Conservation (phyloP, 2,113 vertebrate genomes). For the Connochaetes taurinus region DNA sequence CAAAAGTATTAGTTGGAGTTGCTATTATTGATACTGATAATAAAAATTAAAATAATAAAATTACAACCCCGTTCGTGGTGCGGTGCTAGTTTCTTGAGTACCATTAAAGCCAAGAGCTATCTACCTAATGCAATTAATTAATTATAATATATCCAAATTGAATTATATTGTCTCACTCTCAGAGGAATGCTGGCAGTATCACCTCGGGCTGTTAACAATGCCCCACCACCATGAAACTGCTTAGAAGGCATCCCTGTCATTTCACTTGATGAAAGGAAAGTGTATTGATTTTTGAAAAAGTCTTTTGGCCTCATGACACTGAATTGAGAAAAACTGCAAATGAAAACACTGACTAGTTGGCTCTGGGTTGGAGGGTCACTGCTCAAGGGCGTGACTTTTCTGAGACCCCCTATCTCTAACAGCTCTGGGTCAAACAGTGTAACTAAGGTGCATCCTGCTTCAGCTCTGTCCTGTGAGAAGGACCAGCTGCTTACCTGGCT, state of each 20-base stretch:
- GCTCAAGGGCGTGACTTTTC: background rate
- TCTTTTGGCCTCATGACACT: background rate
- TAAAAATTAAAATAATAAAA: background rate
- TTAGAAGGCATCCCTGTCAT: background rate
- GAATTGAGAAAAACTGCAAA: background rate
- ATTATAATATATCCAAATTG: conserved; percentile 29
- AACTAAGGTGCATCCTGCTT: accelerated
- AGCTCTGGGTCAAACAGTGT: background rate
- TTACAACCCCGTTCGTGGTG: accelerated
- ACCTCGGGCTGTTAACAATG: background rate
- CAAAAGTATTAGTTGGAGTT: background rate
- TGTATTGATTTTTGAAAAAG: background rate
- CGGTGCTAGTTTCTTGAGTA: background rate
- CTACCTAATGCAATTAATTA: conserved; percentile 48
- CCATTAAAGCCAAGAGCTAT: background rate
- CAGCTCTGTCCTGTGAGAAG: background rate
- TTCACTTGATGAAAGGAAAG: background rate
- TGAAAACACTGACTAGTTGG: background rate
- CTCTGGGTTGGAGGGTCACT: background rate
- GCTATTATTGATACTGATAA: background rate
- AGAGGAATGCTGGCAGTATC: background rate
- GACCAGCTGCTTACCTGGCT: background rate
- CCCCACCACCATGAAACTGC: background rate
- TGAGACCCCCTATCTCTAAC: background rate
- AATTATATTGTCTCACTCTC: background rate